A percentile compares a stretch with the other conserved stretches of the same genome.
Evolutionary conservation across 1,140 invertebrate genomes (phyloP).

Genomic region (Dinoponera quadriceps): DNA sequence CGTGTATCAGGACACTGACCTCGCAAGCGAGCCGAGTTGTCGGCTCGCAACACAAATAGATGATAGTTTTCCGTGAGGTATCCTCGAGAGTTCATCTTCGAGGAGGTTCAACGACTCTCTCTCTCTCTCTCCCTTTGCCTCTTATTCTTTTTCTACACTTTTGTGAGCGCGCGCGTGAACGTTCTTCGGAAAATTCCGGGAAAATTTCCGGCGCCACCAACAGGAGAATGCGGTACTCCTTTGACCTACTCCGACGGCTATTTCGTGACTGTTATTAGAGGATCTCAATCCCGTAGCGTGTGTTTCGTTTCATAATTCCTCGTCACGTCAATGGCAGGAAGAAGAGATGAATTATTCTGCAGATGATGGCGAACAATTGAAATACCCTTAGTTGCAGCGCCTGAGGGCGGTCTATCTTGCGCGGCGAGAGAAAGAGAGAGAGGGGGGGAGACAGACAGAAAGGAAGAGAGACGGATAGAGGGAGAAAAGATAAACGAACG

Average conservation of each 20-base stretch:
- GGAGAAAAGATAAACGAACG: conserved; percentile 47
- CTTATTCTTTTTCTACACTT: background rate
- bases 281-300: conserved; percentile 28
- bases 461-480: conserved; percentile 15
- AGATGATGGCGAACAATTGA: conserved; percentile 75
- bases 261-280: background rate
- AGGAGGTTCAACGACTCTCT: background rate
- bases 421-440: conserved; percentile 9
- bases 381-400: conserved; percentile 70
- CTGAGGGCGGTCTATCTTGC: conserved; percentile 18
- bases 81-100: conserved; percentile 26
- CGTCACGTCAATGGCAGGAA: conserved; percentile 71
- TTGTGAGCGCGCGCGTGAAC: background rate
- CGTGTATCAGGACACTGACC: conserved; percentile 36
- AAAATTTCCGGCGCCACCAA: too few species aligned
- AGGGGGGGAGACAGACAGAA: conserved; percentile 27
- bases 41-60: conserved; percentile 39
- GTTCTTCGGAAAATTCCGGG: too few species aligned
- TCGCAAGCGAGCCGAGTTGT: conserved; percentile 1
- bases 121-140: too few species aligned
- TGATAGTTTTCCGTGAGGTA: conserved; percentile 46
- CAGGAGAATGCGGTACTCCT: too few species aligned
- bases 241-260: too few species aligned
- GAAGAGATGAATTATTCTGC: conserved; percentile 76
- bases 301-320: conserved; percentile 66